A percentile compares a stretch with the other conserved stretches of the same genome.
These are phyloP conservation scores for Schmidtea mediterranea DNA, from an alignment of 1,140 invertebrate genomes.

Conservation along the genomic window DNA sequence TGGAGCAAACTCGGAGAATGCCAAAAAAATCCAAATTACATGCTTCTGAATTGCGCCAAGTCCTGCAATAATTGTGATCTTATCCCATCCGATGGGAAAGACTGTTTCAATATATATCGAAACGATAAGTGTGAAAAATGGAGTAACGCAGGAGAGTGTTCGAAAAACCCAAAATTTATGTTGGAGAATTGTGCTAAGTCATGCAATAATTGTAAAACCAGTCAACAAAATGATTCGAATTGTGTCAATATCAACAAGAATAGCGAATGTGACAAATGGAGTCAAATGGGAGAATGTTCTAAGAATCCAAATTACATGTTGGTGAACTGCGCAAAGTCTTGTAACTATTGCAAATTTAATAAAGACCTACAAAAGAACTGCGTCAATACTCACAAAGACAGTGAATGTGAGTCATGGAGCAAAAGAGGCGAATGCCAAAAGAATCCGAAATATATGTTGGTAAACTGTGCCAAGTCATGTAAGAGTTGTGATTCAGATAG, in stretches of 20 bases:
- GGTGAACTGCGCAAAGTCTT: constrained; percentile 10
- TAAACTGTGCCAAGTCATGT: constrained; percentile 30
- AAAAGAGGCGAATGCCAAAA: constrained; percentile 9
- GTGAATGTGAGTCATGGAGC: constrained; percentile 7
- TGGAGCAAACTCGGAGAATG: too few species aligned
- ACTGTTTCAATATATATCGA: background rate
- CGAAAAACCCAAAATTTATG: constrained; percentile 11
- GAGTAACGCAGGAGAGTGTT: constrained; percentile 10
- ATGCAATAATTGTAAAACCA: constrained; percentile 9
- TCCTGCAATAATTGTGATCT: too few species aligned
- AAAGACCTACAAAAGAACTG: constrained; percentile 9
- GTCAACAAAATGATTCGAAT: constrained; percentile 9
- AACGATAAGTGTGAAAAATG: constrained; percentile 5
- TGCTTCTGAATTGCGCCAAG: too few species aligned
- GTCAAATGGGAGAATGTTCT: constrained; percentile 32
- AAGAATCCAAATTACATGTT: constrained; percentile 11
- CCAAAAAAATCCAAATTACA: too few species aligned
- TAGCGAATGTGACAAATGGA: constrained; percentile 45
- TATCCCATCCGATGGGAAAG: too few species aligned
- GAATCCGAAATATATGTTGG: constrained; percentile 11
- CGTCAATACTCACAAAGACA: constrained; percentile 29
- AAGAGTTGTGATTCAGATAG: constrained; percentile 44
- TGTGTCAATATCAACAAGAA: constrained; percentile 23
- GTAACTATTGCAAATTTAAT: constrained; percentile 9
- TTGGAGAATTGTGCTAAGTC: constrained; percentile 10